phyloP scores from a whole-genome alignment of 2,888 invertebrate species.

The Mactromeris polynyma region DNA sequence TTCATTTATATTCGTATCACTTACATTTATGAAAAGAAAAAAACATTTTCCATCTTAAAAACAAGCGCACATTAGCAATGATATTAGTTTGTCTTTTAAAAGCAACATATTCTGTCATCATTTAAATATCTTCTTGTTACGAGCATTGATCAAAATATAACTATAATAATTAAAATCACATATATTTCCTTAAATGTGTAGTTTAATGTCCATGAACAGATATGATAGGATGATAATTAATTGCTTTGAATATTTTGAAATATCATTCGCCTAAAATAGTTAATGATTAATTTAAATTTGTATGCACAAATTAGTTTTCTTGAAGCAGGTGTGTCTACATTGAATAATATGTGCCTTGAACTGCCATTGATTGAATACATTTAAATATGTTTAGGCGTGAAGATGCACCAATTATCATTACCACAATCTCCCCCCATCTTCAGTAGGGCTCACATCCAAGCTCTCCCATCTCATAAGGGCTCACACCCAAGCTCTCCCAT shows the following conservation, averaged over 20 bases:
- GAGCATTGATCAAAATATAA: not conserved
- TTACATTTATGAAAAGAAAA: not conserved
- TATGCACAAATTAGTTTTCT: not conserved
- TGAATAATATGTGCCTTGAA: not conserved
- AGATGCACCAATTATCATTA: not conserved
- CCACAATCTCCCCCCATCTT: no score
- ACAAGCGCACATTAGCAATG: not conserved
- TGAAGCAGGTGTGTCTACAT: not conserved
- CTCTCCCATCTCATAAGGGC: no score
- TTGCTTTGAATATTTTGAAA: not conserved
- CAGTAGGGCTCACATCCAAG: no score
- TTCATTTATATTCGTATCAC: constrained; percentile 13
- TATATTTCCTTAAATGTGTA: not conserved
- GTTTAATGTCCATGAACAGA: not conserved
- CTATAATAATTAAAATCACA: not conserved
- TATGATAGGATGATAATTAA: not conserved
- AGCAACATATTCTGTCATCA: not conserved
- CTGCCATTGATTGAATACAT: not conserved
- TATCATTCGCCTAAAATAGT: not conserved
- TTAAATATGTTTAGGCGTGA: not conserved
- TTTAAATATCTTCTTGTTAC: not conserved
- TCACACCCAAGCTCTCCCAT: no score
- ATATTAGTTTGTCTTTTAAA: not conserved
- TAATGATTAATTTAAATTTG: not conserved
- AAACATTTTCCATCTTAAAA: not conserved